A percentile compares a stretch with the other conserved stretches of the same genome.
Evolutionary conservation across 2,113 vertebrate species (phyloP).

Genomic region (Todiramphus chloris): DNA sequence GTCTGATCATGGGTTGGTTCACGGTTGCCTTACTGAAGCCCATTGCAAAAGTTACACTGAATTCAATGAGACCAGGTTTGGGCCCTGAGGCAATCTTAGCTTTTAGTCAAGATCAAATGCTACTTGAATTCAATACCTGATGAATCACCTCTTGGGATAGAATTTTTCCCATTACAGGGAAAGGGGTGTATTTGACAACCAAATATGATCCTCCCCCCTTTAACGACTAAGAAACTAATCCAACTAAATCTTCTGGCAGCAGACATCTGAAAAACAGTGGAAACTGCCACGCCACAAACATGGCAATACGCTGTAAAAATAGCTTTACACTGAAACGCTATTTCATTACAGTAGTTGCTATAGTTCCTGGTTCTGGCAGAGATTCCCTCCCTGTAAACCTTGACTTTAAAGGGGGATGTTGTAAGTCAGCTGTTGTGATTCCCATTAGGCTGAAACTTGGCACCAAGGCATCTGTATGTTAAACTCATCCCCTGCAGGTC

Average conservation of each 20-base stretch:
- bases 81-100: neutral
- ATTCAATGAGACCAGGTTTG: neutral
- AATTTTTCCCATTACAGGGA: conserved; percentile 2
- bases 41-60: conserved; percentile 25
- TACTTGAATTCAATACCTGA: neutral
- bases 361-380: conserved; percentile 58
- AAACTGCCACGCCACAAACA: neutral
- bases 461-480: neutral
- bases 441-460: conserved; percentile 55
- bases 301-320: conserved; percentile 10
- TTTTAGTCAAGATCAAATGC: neutral
- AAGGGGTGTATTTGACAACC: neutral
- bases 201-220: neutral
- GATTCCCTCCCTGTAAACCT: neutral
- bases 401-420: neutral
- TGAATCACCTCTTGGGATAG: conserved; percentile 17
- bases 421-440: conserved; percentile 66
- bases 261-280: conserved; percentile 16
- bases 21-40: neutral
- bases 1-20: neutral
- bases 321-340: neutral
- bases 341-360: conserved; percentile 59
- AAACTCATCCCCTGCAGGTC: conserved; percentile 48
- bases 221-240: conserved; percentile 13
- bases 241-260: conserved; percentile 34